Percentiles rank a stretch among this genome's conserved stretches.
Conservation (phyloP, 2,888 invertebrate species). For the Coelinius sp. region DNA sequence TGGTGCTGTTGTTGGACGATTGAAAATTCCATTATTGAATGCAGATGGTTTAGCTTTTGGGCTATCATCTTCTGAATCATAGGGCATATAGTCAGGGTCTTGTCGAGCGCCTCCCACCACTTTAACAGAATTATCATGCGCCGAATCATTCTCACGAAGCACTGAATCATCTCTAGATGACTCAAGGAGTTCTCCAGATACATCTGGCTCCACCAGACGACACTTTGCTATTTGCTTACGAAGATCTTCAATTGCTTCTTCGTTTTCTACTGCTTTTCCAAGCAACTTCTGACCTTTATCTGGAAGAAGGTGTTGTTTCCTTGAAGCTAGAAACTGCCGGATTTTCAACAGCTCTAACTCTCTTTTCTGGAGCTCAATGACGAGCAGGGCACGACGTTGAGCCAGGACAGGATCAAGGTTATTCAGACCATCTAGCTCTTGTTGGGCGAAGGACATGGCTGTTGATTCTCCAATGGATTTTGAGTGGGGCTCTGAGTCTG, state of each 20-base stretch:
- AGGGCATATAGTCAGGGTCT: background rate
- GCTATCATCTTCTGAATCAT: background rate
- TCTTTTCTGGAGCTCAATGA: constrained; percentile 50
- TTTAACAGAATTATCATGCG: no score
- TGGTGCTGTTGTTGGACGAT: constrained; percentile 26
- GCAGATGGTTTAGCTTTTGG: no score
- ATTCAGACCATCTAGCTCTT: constrained; percentile 49
- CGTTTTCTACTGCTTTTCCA: constrained; percentile 70
- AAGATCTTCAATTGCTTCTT: constrained; percentile 71
- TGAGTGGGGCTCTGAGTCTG: background rate
- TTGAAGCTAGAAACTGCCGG: constrained; percentile 51
- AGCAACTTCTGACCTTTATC: constrained; percentile 74
- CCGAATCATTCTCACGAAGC: no score
- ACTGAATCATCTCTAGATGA: background rate
- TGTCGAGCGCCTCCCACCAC: no score
- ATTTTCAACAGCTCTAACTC: constrained; percentile 51
- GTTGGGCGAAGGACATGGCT: constrained; percentile 47
- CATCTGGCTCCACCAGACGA: constrained; percentile 8
- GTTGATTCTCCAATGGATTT: background rate
- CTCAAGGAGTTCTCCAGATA: no score
- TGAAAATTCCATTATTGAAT: constrained; percentile 30
- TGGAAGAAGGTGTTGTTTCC: constrained; percentile 72
- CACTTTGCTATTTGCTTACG: constrained; percentile 69
- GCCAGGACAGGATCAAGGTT: constrained; percentile 53
- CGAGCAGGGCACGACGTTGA: constrained; percentile 54